These are phyloP conservation scores for Galendromus occidentalis DNA, from an alignment of 1,140 invertebrate genomes.

Conservation along the genomic window DNA sequence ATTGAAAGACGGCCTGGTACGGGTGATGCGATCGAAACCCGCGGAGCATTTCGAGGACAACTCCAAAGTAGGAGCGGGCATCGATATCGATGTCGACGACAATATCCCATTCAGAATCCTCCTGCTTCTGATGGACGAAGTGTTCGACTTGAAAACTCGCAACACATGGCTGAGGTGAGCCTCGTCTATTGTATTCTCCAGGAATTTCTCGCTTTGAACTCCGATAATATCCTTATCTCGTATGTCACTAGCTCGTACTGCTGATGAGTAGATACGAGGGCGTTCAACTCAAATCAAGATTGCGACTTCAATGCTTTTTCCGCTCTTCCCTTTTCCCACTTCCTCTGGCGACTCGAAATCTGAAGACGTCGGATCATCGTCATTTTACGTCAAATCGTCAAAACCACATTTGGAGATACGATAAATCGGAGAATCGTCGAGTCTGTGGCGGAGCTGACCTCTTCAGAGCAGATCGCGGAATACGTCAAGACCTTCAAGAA, in stretches of 20 bases:
- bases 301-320: no score
- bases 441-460: constrained; percentile 67
- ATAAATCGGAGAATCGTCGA: constrained; percentile 59
- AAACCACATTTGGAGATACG: constrained; percentile 37
- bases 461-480: constrained; percentile 66
- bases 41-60: not conserved
- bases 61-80: constrained; percentile 32
- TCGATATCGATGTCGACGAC: constrained; percentile 46
- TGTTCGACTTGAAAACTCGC: constrained; percentile 65
- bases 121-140: constrained; percentile 66
- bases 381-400: constrained; percentile 50
- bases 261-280: no score
- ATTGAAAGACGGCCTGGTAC: constrained; percentile 34
- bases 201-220: no score
- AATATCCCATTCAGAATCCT: constrained; percentile 71
- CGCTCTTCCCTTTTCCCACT: no score
- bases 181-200: not conserved
- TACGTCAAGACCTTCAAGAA: constrained; percentile 70
- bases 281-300: no score
- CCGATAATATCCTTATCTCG: no score
- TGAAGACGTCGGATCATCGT: constrained; percentile 49
- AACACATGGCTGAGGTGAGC: constrained; percentile 52
- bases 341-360: not conserved
- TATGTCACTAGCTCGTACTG: no score
- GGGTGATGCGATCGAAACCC: constrained; percentile 15